phyloP scores from a whole-genome alignment of 2,888 invertebrate genomes.

The Zaprionus lineosus region DNA sequence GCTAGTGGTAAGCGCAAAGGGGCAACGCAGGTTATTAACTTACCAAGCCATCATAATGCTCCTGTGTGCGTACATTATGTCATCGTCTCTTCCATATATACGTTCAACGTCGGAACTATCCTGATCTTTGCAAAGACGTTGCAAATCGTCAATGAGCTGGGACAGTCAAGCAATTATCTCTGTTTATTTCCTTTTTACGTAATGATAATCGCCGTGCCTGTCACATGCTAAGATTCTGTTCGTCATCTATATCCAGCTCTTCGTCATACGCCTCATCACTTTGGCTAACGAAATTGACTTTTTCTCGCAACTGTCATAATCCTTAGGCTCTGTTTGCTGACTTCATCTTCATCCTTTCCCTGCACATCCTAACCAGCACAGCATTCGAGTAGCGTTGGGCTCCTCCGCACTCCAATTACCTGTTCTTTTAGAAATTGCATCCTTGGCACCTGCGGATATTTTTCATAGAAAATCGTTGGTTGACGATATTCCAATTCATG shows the following conservation, averaged over 20 bases:
- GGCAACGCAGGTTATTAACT: slow-evolving; percentile 57
- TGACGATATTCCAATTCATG: too few species aligned
- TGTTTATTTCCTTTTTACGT: slow-evolving; percentile 1
- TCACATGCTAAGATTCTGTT: too few species aligned
- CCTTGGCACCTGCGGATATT: too few species aligned
- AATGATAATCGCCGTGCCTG: too few species aligned
- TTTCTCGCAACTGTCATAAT: too few species aligned
- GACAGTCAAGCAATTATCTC: slow-evolving; percentile 87
- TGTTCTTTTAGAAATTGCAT: slow-evolving; percentile 26
- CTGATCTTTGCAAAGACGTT: slow-evolving; percentile 93
- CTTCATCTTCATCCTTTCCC: slow-evolving; percentile 15
- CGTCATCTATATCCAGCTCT: too few species aligned
- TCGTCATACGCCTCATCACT: too few species aligned
- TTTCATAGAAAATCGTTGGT: too few species aligned
- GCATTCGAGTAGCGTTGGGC: slow-evolving; percentile 47
- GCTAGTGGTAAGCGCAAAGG: slow-evolving; percentile 43
- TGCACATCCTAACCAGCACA: slow-evolving; percentile 18
- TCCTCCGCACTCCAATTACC: slow-evolving; percentile 50
- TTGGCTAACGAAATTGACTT: too few species aligned
- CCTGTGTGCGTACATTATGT: slow-evolving; percentile 92
- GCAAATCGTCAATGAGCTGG: slow-evolving; percentile 92
- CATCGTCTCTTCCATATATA: slow-evolving; percentile 91
- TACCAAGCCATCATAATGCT: slow-evolving; percentile 94
- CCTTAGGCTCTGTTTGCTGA: too few species aligned
- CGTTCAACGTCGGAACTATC: slow-evolving; percentile 95